These are phyloP conservation scores for Plebejus melissa DNA, from an alignment of 2,888 invertebrate species.

Conservation along the genomic window DNA sequence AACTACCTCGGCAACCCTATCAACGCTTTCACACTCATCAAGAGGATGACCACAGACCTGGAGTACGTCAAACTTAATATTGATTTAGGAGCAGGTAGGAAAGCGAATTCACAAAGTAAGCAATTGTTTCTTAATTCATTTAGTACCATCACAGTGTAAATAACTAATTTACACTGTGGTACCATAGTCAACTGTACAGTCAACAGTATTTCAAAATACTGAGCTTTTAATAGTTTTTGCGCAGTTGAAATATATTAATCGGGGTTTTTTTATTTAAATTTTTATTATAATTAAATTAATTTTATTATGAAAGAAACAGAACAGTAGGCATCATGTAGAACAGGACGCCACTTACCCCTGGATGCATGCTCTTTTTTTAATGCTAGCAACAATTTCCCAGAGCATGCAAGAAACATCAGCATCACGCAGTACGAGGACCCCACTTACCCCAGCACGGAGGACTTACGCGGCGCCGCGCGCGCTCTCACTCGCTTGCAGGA, in stretches of 20 bases:
- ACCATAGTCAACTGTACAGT: too few species aligned
- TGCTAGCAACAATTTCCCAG: constrained; percentile 56
- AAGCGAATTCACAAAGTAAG: not conserved
- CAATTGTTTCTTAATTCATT: not conserved
- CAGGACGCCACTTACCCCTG: too few species aligned
- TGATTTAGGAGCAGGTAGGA: constrained; percentile 72
- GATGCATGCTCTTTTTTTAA: not conserved
- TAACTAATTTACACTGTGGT: too few species aligned
- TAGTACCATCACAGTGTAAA: too few species aligned
- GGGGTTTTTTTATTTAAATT: too few species aligned
- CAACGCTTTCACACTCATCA: constrained; percentile 95
- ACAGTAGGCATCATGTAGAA: too few species aligned
- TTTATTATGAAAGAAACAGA: too few species aligned
- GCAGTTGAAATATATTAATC: too few species aligned
- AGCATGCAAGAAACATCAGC: constrained; percentile 87
- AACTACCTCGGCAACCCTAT: constrained; percentile 94
- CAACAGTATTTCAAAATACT: too few species aligned
- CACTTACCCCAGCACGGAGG: constrained; percentile 95
- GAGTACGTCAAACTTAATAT: constrained; percentile 89
- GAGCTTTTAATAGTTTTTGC: too few species aligned
- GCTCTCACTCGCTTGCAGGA: constrained; percentile 96
- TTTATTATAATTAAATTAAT: too few species aligned
- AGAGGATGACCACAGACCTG: constrained; percentile 95
- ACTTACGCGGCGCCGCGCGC: constrained; percentile 95
- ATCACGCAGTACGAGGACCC: constrained; percentile 80